Conservation (phyloP, 2,797 vertebrate genomes). For the Notamacropus eugenii region DNA sequence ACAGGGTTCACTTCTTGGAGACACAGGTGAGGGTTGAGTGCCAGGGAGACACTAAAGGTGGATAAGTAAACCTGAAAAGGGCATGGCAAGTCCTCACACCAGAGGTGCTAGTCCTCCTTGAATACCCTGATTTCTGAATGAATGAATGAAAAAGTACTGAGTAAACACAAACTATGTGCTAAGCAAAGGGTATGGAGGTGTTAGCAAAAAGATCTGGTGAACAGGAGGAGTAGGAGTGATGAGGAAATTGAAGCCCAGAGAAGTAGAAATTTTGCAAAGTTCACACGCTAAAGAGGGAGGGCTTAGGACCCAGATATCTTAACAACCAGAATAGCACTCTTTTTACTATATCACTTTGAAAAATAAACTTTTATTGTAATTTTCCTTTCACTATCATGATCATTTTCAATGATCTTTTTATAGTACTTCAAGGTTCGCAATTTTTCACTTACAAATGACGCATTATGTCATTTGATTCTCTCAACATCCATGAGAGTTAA, state of each 20-base stretch:
- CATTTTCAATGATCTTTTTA: background rate
- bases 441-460: background rate
- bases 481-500: background rate
- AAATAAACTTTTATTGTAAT: background rate
- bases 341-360: constrained; percentile 2
- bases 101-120: background rate
- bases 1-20: background rate
- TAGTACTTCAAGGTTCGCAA: background rate
- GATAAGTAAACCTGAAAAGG: background rate
- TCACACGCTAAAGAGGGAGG: background rate
- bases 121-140: background rate
- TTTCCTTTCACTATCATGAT: background rate
- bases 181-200: background rate
- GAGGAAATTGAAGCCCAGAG: background rate
- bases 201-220: background rate
- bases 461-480: background rate
- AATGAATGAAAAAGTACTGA: background rate
- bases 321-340: background rate
- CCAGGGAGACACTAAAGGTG: background rate
- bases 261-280: background rate
- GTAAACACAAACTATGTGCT: background rate
- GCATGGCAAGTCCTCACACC: background rate
- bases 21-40: background rate
- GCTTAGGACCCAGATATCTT: background rate
- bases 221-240: background rate